Base-by-base conservation (phyloP, 2,888 invertebrate genomes). In the Tetragonula carbonaria region DNA sequence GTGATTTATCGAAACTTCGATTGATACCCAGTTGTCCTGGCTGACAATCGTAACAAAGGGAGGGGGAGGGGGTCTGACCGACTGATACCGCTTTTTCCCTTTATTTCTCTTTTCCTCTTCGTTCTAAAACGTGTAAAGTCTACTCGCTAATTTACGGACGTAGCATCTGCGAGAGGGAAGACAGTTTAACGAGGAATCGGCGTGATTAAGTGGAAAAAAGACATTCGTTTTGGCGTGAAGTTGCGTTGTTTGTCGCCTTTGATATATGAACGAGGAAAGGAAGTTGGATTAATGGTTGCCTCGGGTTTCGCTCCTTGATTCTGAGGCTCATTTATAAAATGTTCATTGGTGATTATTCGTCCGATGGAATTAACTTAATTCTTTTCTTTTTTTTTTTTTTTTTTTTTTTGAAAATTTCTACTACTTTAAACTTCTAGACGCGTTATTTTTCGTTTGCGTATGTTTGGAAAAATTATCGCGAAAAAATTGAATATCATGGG, bases 91-190 rank as follows among this genome's bases (percentile, higher is more conserved):
- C 11, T 11, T 79, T 33, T n/a, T 59, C n/a, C 53, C 67, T 74
- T 57, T 59, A 59, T 23, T 78, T 84, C 53, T 89, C 67, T 73
- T 84, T 82, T 83, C 84, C 79, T 66, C 57, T 28, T 65, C 59
- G 67, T 62, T 79, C 78, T 74, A 74, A 65, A 75, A 82, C 68
- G 62, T 68, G 33, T 72, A 71, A 70, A 67, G 80, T 79, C 78
- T 74, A 78, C 50, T 74, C 84, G 74, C 86, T 89, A 90, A 91
- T 91, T 91, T 91, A 91, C 85, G 63, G 82, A 28, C 63, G 50
- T 65, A 57, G 51, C 55, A 21, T 16, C 23, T 59, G 63, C 68
- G 28, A 77, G 70, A 67, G 77, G 73, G 71, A 62, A 74, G 68
- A 53, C 65, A 23, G 59, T 85, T 87, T 87, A 90, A 91, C 87